A percentile compares a stretch with the other conserved stretches of the same genome.
These are phyloP conservation scores for Bolborhynchus lineola DNA, from an alignment of 2,113 vertebrate species.

Conservation along the genomic window DNA sequence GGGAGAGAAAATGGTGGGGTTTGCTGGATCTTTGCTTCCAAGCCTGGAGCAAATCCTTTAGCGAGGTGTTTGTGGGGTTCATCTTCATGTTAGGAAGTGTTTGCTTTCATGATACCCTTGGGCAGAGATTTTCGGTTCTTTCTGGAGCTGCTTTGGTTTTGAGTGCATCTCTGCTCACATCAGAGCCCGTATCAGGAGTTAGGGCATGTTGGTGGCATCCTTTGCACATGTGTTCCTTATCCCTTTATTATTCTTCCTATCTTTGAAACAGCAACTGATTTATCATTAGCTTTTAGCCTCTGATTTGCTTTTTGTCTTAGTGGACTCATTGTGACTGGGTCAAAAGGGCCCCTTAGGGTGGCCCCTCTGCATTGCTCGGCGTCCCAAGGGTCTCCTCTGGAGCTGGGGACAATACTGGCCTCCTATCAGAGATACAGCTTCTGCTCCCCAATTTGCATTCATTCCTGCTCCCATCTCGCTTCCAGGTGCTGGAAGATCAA, in stretches of 20 bases:
- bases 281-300: not conserved
- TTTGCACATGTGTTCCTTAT: not conserved
- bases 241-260: not conserved
- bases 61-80: fast-evolving
- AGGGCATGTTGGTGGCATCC: not conserved
- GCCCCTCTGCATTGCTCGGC: not conserved
- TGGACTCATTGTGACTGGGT: not conserved
- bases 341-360: not conserved
- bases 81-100: not conserved
- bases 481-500: not conserved
- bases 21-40: not conserved
- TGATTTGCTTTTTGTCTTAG: not conserved
- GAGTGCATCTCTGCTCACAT: not conserved
- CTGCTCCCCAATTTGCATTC: not conserved
- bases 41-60: not conserved
- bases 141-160: not conserved
- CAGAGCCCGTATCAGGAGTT: not conserved
- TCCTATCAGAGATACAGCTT: not conserved
- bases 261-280: not conserved
- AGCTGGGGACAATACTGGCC: not conserved
- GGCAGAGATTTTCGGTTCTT: not conserved
- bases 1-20: fast-evolving
- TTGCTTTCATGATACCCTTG: not conserved
- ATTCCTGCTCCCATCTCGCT: fast-evolving
- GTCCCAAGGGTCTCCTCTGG: fast-evolving